A percentile compares a stretch with the other conserved stretches of the same genome.
phyloP scores from a whole-genome alignment of 2,113 vertebrate genomes.

The Dasyornis broadbenti region DNA sequence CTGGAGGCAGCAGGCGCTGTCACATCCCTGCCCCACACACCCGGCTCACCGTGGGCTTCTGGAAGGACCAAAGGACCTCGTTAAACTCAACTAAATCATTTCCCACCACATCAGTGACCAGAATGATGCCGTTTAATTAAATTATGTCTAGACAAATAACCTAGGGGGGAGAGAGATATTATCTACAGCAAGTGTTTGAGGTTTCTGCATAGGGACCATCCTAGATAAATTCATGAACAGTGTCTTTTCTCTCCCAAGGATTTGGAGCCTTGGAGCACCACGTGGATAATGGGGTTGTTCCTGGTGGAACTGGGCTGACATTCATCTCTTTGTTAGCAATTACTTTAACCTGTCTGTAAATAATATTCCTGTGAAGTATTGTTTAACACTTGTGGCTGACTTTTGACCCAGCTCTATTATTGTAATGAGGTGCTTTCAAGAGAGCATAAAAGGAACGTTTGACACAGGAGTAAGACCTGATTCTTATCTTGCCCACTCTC shows the following conservation, averaged over 20 bases:
- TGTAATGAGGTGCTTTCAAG: background rate
- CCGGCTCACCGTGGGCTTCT: background rate
- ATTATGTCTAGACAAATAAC: slow-evolving; percentile 52
- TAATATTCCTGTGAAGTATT: background rate
- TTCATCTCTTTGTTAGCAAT: background rate
- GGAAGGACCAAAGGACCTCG: background rate
- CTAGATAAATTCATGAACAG: background rate
- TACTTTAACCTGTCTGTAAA: background rate
- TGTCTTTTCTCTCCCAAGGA: background rate
- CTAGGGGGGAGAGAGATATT: background rate
- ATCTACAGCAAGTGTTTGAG: background rate
- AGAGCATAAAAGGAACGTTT: background rate
- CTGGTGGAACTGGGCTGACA: background rate
- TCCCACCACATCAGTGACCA: slow-evolving; percentile 19
- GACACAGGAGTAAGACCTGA: background rate
- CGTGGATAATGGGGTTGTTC: background rate
- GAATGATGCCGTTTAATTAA: slow-evolving; percentile 9
- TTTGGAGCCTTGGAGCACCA: background rate
- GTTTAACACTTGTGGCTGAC: background rate
- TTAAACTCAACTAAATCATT: background rate
- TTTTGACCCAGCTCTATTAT: background rate
- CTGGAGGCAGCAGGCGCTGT: background rate
- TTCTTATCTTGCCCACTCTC: background rate
- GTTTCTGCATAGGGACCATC: background rate
- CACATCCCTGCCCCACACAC: accelerated